Evolutionary conservation across 2,888 invertebrate genomes (phyloP).

Genomic region (Diarsia brunnea): DNA sequence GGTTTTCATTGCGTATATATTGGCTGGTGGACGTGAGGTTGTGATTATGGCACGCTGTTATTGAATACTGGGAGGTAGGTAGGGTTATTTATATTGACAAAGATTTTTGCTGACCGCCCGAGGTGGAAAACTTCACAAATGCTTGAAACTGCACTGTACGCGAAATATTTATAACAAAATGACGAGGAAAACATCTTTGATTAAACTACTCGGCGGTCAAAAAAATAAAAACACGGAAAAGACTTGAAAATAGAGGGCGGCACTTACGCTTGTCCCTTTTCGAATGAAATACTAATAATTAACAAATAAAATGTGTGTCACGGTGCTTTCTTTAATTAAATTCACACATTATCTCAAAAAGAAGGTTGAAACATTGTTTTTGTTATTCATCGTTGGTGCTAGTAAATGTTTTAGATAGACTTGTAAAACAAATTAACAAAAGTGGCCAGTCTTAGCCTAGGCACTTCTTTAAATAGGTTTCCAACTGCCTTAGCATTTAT

Average conservation of each 20-base stretch:
- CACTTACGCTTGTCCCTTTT: slow-evolving; percentile 30
- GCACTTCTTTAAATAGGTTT: slow-evolving; percentile 19
- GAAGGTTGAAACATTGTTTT: slow-evolving; percentile 45
- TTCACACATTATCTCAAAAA: slow-evolving; percentile 45
- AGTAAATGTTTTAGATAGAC: slow-evolving; percentile 59
- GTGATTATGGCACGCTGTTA: slow-evolving; percentile 63
- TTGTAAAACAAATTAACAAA: slow-evolving; percentile 51
- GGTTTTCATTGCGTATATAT: slow-evolving; percentile 80
- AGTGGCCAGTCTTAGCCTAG: slow-evolving; percentile 12
- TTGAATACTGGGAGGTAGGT: slow-evolving; percentile 49
- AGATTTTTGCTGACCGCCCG: slow-evolving; percentile 33
- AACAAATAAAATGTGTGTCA: slow-evolving; percentile 35
- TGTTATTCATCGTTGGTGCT: slow-evolving; percentile 68
- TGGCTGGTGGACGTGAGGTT: slow-evolving; percentile 75
- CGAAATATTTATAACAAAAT: background rate
- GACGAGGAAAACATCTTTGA: background rate
- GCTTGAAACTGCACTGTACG: slow-evolving; percentile 7
- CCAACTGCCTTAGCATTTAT: slow-evolving; percentile 45
- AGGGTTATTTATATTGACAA: slow-evolving; percentile 49
- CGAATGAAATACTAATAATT: background rate
- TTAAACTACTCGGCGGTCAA: slow-evolving; percentile 16
- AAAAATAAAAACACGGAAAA: slow-evolving; percentile 33
- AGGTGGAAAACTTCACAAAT: background rate
- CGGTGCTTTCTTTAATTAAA: slow-evolving; percentile 49
- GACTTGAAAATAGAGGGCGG: slow-evolving; percentile 41